Evolutionary conservation across 2,797 vertebrate genomes (phyloP), one percentile per base, ranked within the genome.

Genomic region (Gobionotothen gibberifrons): DNA sequence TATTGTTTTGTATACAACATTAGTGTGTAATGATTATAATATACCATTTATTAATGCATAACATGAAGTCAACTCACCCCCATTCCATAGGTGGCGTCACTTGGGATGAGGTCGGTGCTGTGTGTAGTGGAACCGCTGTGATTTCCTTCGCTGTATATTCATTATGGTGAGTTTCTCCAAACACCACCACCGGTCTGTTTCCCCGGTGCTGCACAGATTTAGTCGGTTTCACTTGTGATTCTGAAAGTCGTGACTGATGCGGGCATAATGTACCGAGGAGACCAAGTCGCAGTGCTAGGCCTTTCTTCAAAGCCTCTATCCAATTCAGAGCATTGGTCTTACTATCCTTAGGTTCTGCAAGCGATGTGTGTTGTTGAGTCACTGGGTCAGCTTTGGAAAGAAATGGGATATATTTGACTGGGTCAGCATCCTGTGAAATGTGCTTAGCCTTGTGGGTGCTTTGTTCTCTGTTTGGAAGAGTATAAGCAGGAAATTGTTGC

Each of bases 31-130:
- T 47, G 8, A 12, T 47, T 17, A 43, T 42, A 12, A 12, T 12
- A 8, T 17, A 13, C 44, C 32, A 70, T 53, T 1, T 61, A 36
- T 51, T 11, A 29, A 29, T 16, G 5, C 36, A 21, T 44, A 17
- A 17, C 22, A 61, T 17, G 12, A 26, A 62, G 19, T 56, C 43
- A 63, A 61, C 42, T 55, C 43, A 62, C 59, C 52, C 39, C n/a
- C 3, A 9, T 47, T 39, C 40, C 39, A 43, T 16, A 21, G 26
- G 7, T 43, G 15, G 2, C n/a, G 4, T 4, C 4, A 19, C 21
- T 32, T 51, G 46, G n/a, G 29, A 42, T 67, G 21, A 15, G 13
- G 19, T 7, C 42, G 8, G 10, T 43, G 9, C 13, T 19, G 55
- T 51, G 32, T 17, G 39, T 21, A 9, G 17, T 44, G 39, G 49